Conservation (phyloP, 2,888 invertebrate species). For the Leptopilina syphax region DNA sequence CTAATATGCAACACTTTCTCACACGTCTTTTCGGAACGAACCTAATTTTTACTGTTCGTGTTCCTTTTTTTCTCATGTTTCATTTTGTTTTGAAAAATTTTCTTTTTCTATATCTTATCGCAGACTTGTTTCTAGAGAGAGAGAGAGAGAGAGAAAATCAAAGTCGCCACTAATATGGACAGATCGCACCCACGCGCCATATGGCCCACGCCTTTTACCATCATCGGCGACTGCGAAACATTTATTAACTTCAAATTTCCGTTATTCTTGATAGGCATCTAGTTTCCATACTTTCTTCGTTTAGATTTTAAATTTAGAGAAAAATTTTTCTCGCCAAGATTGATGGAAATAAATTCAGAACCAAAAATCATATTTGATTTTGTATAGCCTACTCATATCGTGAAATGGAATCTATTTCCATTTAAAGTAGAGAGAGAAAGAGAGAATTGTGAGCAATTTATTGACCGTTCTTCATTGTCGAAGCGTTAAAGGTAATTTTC, state of each 20-base stretch:
- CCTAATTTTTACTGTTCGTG: no score
- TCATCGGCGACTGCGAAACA: slow-evolving; percentile 44
- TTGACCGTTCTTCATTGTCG: slow-evolving; percentile 2
- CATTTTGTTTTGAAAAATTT: no score
- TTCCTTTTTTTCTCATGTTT: no score
- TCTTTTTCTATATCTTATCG: slow-evolving; percentile 5
- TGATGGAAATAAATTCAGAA: no score
- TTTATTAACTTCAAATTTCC: slow-evolving; percentile 51
- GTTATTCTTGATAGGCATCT: slow-evolving; percentile 6
- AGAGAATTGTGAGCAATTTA: slow-evolving; percentile 8
- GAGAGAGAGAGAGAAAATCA: background rate
- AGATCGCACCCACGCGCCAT: slow-evolving; percentile 64
- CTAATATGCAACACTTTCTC: slow-evolving; percentile 17
- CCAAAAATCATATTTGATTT: no score
- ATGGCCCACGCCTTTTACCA: slow-evolving; percentile 66
- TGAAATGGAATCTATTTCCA: background rate
- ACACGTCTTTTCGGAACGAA: slow-evolving; percentile 12
- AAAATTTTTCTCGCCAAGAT: no score
- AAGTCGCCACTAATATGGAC: slow-evolving; percentile 60
- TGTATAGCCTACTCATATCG: no score
- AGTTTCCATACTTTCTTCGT: slow-evolving; percentile 3
- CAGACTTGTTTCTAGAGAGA: background rate
- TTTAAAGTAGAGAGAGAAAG: background rate
- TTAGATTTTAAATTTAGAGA: no score
- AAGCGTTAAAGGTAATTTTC: slow-evolving; percentile 35